Conservation (phyloP, 2,888 invertebrate genomes). For the Pseudococcus jackbeardsleyi region DNA sequence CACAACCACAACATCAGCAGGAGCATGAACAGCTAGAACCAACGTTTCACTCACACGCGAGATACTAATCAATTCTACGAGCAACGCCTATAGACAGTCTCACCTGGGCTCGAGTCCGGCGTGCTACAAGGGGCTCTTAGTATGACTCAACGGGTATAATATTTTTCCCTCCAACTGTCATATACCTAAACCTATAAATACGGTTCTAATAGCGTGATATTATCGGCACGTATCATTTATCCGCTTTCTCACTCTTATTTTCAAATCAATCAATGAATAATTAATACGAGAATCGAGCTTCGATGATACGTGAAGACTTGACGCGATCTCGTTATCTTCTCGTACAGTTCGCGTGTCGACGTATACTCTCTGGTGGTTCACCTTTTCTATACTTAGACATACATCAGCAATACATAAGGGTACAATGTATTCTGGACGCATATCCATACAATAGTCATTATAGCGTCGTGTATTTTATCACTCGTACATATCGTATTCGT, state of each 20-base stretch:
- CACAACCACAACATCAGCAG: neutral
- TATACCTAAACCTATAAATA: neutral
- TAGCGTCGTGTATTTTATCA: slow-evolving; percentile 30
- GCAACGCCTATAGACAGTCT: neutral
- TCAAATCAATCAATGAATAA: slow-evolving; percentile 44
- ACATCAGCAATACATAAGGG: slow-evolving; percentile 18
- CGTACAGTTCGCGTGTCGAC: slow-evolving; percentile 19
- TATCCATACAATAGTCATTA: slow-evolving; percentile 54
- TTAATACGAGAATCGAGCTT: slow-evolving; percentile 29
- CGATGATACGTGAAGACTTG: slow-evolving; percentile 31
- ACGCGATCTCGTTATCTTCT: slow-evolving; percentile 38
- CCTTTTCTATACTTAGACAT: neutral
- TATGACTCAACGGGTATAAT: slow-evolving; percentile 31
- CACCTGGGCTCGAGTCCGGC: neutral
- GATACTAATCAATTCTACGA: slow-evolving; percentile 42
- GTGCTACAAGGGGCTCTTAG: neutral
- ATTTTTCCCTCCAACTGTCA: neutral
- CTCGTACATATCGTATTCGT: slow-evolving; percentile 24
- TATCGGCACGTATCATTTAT: slow-evolving; percentile 15
- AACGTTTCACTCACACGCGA: slow-evolving; percentile 40
- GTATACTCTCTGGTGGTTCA: neutral
- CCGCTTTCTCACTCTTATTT: neutral
- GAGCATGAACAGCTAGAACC: neutral
- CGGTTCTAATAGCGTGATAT: slow-evolving; percentile 14
- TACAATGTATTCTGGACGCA: slow-evolving; percentile 46